Percentiles rank a stretch among this genome's conserved stretches.
Evolutionary conservation across 2,797 vertebrate species (phyloP).

Genomic region (Pseudocheirus occidentalis): DNA sequence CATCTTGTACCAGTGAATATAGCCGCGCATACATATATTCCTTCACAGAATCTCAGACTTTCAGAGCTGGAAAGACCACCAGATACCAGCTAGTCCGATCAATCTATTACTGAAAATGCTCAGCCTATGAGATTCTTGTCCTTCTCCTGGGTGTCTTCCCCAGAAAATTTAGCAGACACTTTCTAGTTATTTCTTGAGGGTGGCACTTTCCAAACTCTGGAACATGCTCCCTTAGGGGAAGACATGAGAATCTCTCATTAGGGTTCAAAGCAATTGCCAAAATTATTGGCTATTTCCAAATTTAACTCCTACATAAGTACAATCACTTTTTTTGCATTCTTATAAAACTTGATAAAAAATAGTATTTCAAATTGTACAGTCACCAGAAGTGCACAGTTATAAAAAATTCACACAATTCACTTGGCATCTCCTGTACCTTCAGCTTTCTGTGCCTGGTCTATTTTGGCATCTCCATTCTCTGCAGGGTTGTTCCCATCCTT

Average conservation of each 20-base stretch:
- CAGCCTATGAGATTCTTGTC: neutral
- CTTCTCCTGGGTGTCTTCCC: neutral
- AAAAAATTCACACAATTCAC: too few species aligned
- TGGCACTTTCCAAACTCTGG: neutral
- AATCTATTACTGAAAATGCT: neutral
- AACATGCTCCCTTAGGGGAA: neutral
- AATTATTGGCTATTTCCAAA: neutral
- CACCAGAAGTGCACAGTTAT: too few species aligned
- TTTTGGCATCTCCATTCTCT: too few species aligned
- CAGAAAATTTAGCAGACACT: neutral
- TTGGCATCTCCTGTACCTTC: too few species aligned
- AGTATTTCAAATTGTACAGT: too few species aligned
- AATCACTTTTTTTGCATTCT: slow-evolving; percentile 92
- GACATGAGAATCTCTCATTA: neutral
- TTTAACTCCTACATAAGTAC: neutral
- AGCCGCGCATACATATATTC: neutral
- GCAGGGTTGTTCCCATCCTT: too few species aligned
- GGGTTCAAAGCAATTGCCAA: neutral
- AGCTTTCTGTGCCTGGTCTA: too few species aligned
- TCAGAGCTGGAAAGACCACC: neutral
- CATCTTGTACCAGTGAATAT: neutral
- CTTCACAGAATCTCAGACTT: neutral
- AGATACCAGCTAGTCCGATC: neutral
- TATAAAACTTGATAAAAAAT: slow-evolving; percentile 99
- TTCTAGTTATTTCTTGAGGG: neutral